Percentiles rank a stretch among this genome's conserved stretches.
Evolutionary conservation across 2,888 invertebrate genomes (phyloP).

Genomic region (Hartigia nigra): DNA sequence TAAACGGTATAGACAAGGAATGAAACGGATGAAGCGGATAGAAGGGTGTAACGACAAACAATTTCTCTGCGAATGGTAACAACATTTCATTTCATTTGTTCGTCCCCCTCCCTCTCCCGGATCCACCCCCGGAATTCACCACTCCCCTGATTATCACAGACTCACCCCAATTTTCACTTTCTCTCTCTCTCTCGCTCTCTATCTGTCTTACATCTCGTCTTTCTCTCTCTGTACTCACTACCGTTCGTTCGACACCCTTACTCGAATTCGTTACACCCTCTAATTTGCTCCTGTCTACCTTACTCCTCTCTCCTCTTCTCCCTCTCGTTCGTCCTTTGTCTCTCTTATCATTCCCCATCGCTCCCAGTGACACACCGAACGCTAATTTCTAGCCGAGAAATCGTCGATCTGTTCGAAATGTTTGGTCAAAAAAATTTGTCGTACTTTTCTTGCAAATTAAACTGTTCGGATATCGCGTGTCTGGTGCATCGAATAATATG

Average conservation of each 20-base stretch:
- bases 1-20: slow-evolving; percentile 52
- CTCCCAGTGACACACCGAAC: slow-evolving; percentile 35
- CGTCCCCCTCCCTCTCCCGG: slow-evolving; percentile 47
- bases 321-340: slow-evolving; percentile 29
- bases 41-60: slow-evolving; percentile 62
- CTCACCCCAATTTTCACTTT: background rate
- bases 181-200: background rate
- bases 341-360: slow-evolving; percentile 27
- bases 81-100: slow-evolving; percentile 65
- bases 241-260: slow-evolving; percentile 45
- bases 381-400: slow-evolving; percentile 11
- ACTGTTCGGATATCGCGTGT: background rate
- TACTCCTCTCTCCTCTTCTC: slow-evolving; percentile 29
- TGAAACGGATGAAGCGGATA: slow-evolving; percentile 37
- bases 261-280: slow-evolving; percentile 57
- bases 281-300: slow-evolving; percentile 58
- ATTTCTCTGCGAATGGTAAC: slow-evolving; percentile 52
- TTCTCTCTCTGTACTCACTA: slow-evolving; percentile 7
- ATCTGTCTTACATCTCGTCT: too few relatives aligned
- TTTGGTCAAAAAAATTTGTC: too few relatives aligned
- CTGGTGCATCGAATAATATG: background rate
- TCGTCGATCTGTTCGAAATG: background rate
- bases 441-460: background rate
- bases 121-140: slow-evolving; percentile 24
- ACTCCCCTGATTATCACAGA: slow-evolving; percentile 15